Evolutionary conservation across 2,113 vertebrate species (phyloP).

Genomic region (Upupa epops): DNA sequence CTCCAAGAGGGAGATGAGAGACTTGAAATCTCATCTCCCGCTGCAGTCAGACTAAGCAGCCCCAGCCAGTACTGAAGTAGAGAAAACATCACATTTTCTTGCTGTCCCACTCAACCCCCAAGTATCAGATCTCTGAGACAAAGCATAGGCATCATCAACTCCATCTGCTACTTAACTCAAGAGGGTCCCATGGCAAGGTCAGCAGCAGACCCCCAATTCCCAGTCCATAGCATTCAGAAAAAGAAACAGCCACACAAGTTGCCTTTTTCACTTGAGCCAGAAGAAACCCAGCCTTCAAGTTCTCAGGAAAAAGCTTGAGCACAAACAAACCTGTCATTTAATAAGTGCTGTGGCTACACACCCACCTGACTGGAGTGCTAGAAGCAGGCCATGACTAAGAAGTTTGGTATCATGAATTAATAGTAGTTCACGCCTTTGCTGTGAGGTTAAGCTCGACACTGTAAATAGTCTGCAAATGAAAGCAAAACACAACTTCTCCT

Average conservation of each 20-base stretch:
- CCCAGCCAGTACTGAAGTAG: not conserved
- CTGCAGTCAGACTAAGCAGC: not conserved
- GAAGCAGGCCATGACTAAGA: not conserved
- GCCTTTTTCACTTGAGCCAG: not conserved
- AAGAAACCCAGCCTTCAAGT: not conserved
- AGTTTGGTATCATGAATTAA: not conserved
- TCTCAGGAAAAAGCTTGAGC: not conserved
- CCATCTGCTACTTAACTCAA: not conserved
- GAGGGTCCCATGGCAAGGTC: not conserved
- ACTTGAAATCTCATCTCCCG: not conserved
- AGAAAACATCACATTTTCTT: not conserved
- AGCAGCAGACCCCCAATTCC: no score
- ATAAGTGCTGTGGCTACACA: not conserved
- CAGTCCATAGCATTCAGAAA: not conserved
- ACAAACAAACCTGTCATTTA: not conserved
- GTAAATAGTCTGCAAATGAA: no score
- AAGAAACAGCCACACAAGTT: not conserved
- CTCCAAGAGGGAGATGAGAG: not conserved
- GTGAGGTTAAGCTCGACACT: no score
- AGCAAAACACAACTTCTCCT: no score
- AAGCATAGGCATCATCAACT: not conserved
- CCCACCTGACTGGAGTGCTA: not conserved
- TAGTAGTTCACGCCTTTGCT: not conserved
- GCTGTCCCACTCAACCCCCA: not conserved
- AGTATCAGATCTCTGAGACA: not conserved